A percentile compares a stretch with the other conserved stretches of the same genome.
Conservation (phyloP, 2,797 vertebrate genomes). For the Pseudochromis fuscus region DNA sequence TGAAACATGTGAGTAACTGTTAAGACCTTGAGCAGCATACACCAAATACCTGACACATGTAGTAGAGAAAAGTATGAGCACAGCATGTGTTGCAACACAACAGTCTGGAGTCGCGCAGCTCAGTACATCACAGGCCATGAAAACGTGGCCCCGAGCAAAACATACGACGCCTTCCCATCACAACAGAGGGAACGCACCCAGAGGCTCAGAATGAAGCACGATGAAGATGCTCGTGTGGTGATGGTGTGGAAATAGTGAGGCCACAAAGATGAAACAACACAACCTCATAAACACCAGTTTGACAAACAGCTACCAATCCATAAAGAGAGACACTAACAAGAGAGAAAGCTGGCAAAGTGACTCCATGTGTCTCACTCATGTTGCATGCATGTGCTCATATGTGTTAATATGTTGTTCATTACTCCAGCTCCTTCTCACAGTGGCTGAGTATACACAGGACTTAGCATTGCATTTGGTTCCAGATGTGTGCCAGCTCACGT, state of each 20-base stretch:
- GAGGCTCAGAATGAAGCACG: conserved; percentile 9
- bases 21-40: not conserved
- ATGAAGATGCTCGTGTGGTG: conserved; percentile 1
- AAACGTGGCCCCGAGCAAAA: conserved; percentile 44
- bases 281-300: conserved; percentile 20
- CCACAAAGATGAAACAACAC: conserved; percentile 17
- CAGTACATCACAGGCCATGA: conserved; percentile 37
- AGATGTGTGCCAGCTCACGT: conserved; percentile 70
- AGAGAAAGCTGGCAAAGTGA: conserved; percentile 30
- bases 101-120: conserved; percentile 24
- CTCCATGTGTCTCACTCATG: conserved; percentile 54
- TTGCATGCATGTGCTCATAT: conserved; percentile 31
- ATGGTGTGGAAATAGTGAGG: conserved; percentile 13
- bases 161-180: conserved; percentile 42
- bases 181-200: conserved; percentile 34
- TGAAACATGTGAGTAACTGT: not conserved
- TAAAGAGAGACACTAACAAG: conserved; percentile 15
- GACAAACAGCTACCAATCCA: not conserved
- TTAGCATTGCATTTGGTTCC: conserved; percentile 33
- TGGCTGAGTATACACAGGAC: conserved; percentile 38
- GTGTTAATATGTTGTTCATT: conserved; percentile 50
- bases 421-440: conserved; percentile 23
- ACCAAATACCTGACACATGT: conserved; percentile 22
- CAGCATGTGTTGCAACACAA: conserved; percentile 23
- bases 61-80: not conserved